Evolutionary conservation across 2,797 vertebrate genomes (phyloP).

Genomic region (Carduelis carduelis): DNA sequence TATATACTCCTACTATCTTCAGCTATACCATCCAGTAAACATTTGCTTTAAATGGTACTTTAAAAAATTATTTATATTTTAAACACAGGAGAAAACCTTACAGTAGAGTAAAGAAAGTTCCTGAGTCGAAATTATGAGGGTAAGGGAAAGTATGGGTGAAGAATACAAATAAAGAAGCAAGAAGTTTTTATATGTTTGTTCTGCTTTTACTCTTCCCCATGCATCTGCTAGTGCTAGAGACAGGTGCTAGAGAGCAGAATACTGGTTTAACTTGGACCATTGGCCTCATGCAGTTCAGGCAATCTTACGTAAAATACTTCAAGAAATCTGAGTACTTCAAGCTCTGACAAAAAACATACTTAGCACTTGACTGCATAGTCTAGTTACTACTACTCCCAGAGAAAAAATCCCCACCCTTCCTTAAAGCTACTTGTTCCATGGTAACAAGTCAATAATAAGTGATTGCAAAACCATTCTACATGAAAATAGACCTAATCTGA

Average conservation of each 20-base stretch:
- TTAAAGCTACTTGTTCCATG: background rate
- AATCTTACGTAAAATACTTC: background rate
- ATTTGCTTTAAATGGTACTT: background rate
- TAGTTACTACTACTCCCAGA: background rate
- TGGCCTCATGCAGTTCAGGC: background rate
- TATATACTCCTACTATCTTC: background rate
- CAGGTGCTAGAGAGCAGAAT: background rate
- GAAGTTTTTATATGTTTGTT: background rate
- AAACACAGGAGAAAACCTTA: background rate
- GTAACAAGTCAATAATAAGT: background rate
- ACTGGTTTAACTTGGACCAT: background rate
- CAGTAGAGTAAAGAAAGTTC: background rate
- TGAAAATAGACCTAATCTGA: background rate
- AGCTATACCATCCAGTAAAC: background rate
- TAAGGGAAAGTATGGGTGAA: background rate
- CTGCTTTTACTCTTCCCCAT: background rate
- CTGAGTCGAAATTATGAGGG: background rate
- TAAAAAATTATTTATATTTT: rapidly evolving
- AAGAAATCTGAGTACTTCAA: background rate
- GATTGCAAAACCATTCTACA: background rate
- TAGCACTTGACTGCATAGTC: background rate
- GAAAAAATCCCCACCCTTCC: background rate
- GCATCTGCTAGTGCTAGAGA: background rate
- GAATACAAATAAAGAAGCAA: background rate
- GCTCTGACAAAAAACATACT: background rate